Conservation (phyloP, 1,140 invertebrate species). For the Drosophila sturtevanti region DNA sequence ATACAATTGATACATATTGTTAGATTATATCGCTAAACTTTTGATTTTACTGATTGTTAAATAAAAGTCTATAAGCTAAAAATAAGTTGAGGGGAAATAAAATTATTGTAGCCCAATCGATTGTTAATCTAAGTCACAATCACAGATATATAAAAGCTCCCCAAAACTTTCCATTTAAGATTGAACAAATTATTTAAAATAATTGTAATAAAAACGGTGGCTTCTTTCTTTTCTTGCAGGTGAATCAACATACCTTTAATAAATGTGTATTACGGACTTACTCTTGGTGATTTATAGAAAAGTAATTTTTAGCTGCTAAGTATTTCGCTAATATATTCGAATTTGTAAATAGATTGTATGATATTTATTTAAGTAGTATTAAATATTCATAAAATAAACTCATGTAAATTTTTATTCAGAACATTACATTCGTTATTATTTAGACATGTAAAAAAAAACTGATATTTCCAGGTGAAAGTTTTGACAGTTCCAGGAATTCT, state of each 20-base stretch:
- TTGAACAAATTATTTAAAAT: constrained; percentile 5
- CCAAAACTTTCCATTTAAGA: constrained; percentile 9
- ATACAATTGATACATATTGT: too few relatives aligned
- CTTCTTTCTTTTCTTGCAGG: constrained; percentile 51
- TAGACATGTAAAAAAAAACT: background rate
- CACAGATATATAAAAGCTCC: background rate
- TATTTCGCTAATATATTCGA: constrained; percentile 71
- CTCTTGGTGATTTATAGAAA: constrained; percentile 70
- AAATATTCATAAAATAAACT: constrained; percentile 63
- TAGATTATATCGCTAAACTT: too few relatives aligned
- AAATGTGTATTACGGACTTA: constrained; percentile 66
- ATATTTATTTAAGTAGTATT: constrained; percentile 71
- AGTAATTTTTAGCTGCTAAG: constrained; percentile 65
- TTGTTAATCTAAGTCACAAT: background rate
- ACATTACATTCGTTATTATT: background rate
- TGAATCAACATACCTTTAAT: constrained; percentile 78
- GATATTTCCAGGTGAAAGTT: background rate
- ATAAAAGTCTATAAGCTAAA: too few relatives aligned
- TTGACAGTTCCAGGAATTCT: too few relatives aligned
- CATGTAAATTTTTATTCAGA: constrained; percentile 51
- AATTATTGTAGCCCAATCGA: background rate
- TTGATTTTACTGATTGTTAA: too few relatives aligned
- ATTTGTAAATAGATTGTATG: constrained; percentile 72
- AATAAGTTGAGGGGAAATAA: too few relatives aligned
- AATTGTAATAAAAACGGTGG: constrained; percentile 10